Evolutionary conservation across 2,888 invertebrate species (phyloP).

Genomic region (Cremastobaeus sp.): DNA sequence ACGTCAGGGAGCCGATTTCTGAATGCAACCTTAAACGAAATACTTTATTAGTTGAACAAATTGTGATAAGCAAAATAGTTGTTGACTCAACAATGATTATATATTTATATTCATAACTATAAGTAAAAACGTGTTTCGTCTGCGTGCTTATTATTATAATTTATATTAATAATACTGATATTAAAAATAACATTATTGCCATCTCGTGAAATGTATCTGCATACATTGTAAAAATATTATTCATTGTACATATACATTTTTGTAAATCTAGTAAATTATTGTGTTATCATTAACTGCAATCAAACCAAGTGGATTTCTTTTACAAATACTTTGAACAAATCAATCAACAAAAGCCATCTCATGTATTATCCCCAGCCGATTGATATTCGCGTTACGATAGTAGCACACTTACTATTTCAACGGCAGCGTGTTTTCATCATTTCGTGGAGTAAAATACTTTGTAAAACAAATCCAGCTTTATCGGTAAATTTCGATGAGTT

Average conservation of each 20-base stretch:
- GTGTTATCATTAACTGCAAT: slow-evolving; percentile 37
- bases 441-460: slow-evolving; percentile 22
- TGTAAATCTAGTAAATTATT: slow-evolving; percentile 61
- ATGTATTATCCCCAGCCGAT: slow-evolving; percentile 32
- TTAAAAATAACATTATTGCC: slow-evolving; percentile 43
- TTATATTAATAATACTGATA: slow-evolving; percentile 37
- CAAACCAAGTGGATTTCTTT: too few species aligned
- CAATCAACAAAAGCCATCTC: too few species aligned
- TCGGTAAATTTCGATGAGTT: slow-evolving; percentile 32
- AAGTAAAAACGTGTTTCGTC: slow-evolving; percentile 51
- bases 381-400: neutral
- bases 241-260: slow-evolving; percentile 57
- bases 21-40: slow-evolving; percentile 34
- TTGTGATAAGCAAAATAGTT: slow-evolving; percentile 60
- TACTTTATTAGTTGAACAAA: slow-evolving; percentile 55
- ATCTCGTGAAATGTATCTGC: slow-evolving; percentile 55
- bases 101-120: slow-evolving; percentile 57
- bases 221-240: slow-evolving; percentile 56
- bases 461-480: slow-evolving; percentile 43
- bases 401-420: too few species aligned
- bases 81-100: slow-evolving; percentile 57
- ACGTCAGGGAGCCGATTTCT: slow-evolving; percentile 13
- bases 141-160: slow-evolving; percentile 56
- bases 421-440: too few species aligned
- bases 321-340: too few species aligned